Percentiles rank a stretch among this genome's conserved stretches.
Conservation (phyloP, 2,888 invertebrate species). For the Pollenia amentaria region DNA sequence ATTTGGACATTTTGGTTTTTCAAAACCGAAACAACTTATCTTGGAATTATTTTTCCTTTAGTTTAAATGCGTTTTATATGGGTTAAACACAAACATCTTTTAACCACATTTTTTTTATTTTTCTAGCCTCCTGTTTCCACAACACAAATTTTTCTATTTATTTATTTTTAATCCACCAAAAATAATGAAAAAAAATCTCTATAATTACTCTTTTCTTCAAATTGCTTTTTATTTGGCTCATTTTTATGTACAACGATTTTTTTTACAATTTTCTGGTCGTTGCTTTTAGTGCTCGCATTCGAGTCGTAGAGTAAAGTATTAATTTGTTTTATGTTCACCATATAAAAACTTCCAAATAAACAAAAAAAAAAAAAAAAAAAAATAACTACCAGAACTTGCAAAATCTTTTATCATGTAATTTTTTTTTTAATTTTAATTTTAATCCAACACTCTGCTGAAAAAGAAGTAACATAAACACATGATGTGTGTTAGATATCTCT, state of each 20-base stretch:
- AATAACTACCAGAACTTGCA: conserved; percentile 28
- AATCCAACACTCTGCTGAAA: conserved; percentile 42
- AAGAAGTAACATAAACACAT: background rate
- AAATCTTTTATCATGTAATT: conserved; percentile 42
- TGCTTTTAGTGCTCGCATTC: conserved; percentile 25
- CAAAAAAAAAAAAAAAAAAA: background rate
- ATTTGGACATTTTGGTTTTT: too few species aligned
- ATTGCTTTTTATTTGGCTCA: conserved; percentile 17
- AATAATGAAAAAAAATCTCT: conserved; percentile 43
- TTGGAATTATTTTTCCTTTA: background rate
- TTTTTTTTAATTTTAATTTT: conserved; percentile 15
- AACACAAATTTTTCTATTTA: conserved; percentile 41
- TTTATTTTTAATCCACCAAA: conserved; percentile 50
- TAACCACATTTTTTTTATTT: background rate
- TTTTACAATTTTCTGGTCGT: conserved; percentile 48
- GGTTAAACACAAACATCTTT: background rate
- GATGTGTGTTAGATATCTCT: background rate
- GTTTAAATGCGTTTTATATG: background rate
- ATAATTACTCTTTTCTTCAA: conserved; percentile 63
- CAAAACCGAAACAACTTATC: too few species aligned
- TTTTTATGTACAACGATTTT: conserved; percentile 13
- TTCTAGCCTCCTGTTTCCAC: conserved; percentile 12
- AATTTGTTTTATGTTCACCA: conserved; percentile 57
- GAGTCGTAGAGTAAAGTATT: conserved; percentile 18
- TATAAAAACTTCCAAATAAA: background rate